Evolutionary conservation across 2,797 vertebrate species (phyloP).

Genomic region (Myotis myotis): DNA sequence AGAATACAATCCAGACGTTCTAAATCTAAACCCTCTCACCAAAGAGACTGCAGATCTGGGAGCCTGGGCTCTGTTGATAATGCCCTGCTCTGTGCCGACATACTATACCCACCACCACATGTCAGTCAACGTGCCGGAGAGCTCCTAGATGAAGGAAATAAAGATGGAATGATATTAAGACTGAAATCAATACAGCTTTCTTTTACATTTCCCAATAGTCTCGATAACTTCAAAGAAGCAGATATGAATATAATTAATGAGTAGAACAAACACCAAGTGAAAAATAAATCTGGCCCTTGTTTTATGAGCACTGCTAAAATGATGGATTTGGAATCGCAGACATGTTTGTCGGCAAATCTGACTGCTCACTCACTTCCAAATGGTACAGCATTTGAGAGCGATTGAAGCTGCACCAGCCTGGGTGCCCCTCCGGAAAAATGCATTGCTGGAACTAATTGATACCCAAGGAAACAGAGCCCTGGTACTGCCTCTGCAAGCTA

Average conservation of each 20-base stretch:
- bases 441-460: constrained; percentile 40
- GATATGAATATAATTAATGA: constrained; percentile 98
- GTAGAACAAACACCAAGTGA: constrained; percentile 88
- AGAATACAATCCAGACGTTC: constrained; percentile 64
- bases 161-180: constrained; percentile 82
- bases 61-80: constrained; percentile 64
- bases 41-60: constrained; percentile 58
- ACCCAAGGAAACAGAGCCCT: background rate
- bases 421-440: constrained; percentile 68
- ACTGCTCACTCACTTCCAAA: constrained; percentile 70
- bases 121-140: constrained; percentile 73
- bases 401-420: constrained; percentile 30
- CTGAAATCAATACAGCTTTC: constrained; percentile 85
- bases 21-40: constrained; percentile 65
- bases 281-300: constrained; percentile 85
- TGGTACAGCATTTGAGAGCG: constrained; percentile 64
- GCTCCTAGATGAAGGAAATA: constrained; percentile 77
- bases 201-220: constrained; percentile 91
- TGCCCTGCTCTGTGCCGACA: constrained; percentile 60
- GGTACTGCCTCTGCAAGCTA: constrained; percentile 16
- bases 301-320: constrained; percentile 74
- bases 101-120: constrained; percentile 65
- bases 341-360: constrained; percentile 62
- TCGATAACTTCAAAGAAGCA: constrained; percentile 97
- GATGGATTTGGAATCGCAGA: constrained; percentile 72